phyloP scores from a whole-genome alignment of 2,113 vertebrate species.

The Gambusia holbrooki region DNA sequence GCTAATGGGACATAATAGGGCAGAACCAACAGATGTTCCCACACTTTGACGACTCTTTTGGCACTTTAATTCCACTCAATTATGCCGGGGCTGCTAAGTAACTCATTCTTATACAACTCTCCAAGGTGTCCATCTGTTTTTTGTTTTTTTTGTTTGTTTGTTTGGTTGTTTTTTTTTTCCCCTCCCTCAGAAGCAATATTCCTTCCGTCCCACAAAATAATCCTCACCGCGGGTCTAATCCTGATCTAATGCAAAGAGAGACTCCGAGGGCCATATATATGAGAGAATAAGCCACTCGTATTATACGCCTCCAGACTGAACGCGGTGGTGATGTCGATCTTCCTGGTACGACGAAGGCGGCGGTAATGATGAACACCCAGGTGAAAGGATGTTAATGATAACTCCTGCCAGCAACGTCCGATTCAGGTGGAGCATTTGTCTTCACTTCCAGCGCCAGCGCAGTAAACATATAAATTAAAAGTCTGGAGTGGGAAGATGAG shows the following conservation, averaged over 20 bases:
- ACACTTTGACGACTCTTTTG: constrained; percentile 30
- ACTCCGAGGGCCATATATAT: constrained; percentile 26
- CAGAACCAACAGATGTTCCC: constrained; percentile 70
- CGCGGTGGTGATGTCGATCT: constrained; percentile 37
- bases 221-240: constrained; percentile 61
- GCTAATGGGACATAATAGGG: constrained; percentile 67
- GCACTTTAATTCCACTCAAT: constrained; percentile 31
- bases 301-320: constrained; percentile 41
- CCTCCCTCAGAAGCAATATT: constrained; percentile 22
- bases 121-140: constrained; percentile 33
- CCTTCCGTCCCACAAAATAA: constrained; percentile 49
- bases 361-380: constrained; percentile 38
- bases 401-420: constrained; percentile 8
- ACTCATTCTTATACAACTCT: constrained; percentile 23
- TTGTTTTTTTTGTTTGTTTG: background rate
- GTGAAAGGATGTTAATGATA: constrained; percentile 20
- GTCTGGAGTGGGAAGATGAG: constrained; percentile 9
- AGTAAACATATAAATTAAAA: constrained; percentile 46
- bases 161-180: background rate
- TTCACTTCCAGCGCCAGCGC: constrained; percentile 11
- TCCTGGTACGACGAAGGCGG: constrained; percentile 21
- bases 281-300: constrained; percentile 39
- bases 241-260: constrained; percentile 39
- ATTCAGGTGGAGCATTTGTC: constrained; percentile 17
- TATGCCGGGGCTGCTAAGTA: constrained; percentile 37